phyloP scores from a whole-genome alignment of 2,888 invertebrate species.

The Odontothrips loti region DNA sequence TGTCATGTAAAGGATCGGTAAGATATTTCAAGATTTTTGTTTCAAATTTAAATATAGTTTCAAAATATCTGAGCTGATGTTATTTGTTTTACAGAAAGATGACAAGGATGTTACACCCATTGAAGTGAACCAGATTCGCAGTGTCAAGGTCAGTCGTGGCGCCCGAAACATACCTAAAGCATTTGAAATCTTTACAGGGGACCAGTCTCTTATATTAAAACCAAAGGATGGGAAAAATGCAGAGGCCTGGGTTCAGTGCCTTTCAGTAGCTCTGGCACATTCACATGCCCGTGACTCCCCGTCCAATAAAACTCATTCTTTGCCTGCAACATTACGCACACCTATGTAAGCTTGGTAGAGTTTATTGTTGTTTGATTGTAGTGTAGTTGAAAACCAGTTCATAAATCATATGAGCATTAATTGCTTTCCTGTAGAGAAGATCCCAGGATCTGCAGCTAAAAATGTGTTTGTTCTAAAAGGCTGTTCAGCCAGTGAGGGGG shows the following conservation, averaged over 20 bases:
- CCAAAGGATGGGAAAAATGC: slow-evolving; percentile 92
- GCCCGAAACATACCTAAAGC: slow-evolving; percentile 91
- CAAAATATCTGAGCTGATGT: not conserved
- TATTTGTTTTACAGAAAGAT: slow-evolving; percentile 60
- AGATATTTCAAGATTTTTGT: slow-evolving; percentile 44
- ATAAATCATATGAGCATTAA: too few relatives aligned
- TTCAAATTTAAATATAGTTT: slow-evolving; percentile 27
- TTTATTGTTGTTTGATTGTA: too few relatives aligned
- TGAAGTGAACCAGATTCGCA: slow-evolving; percentile 88
- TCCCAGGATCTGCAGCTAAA: not conserved
- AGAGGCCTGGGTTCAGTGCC: slow-evolving; percentile 93
- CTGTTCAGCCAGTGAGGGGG: not conserved
- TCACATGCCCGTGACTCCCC: slow-evolving; percentile 63
- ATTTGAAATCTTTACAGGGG: slow-evolving; percentile 93
- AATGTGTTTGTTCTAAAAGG: not conserved
- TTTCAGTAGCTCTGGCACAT: slow-evolving; percentile 88
- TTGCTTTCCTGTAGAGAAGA: not conserved
- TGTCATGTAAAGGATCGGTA: slow-evolving; percentile 80
- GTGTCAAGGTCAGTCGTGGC: slow-evolving; percentile 88
- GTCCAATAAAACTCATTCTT: slow-evolving; percentile 47
- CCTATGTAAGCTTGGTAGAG: not conserved
- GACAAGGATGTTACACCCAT: slow-evolving; percentile 58
- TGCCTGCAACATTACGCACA: slow-evolving; percentile 44
- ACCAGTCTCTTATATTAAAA: slow-evolving; percentile 87
- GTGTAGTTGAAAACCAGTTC: too few relatives aligned